Base-by-base conservation (phyloP, 1,140 invertebrate genomes). In the Periplaneta americana region DNA sequence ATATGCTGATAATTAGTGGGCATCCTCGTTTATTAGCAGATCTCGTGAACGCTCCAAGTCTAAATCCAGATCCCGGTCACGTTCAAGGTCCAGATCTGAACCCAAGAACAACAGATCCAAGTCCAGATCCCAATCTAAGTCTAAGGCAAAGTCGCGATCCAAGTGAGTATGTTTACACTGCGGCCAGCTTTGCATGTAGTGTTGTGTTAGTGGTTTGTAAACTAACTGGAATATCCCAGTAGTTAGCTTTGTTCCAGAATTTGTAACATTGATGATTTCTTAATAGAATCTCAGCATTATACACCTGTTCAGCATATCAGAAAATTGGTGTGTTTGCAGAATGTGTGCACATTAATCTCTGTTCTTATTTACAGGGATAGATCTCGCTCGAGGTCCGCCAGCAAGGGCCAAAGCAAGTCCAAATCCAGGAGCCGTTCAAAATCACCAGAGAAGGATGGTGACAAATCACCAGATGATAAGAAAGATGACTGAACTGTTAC, bases 11-110 rank as follows among this genome's bases (percentile, higher is more conserved):
- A 66, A 66, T 66, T 66, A n/a, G n/a, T 66, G 48, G 48, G 48
- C 48, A n/a, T 79, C 82, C 33, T 75, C 87, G 86, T 87, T 86
- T 87, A 87, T 88, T 88, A 88, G 78, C 86, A 92, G 91, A 88
- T 93, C 91, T 83, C 89, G 88, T 84, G 91, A 91, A 84, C 88
- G 90, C 81, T 91, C 90, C 84, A 90, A 89, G 86, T 91, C 90
- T 81, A 88, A 88, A 85, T 90, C 90, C 83, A 89, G 90, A 84
- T 91, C 89, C 85, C 90, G 89, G 85, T 91, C 91, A 83, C 89
- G 91, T 87, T 91, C 91, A 85, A 89, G 89, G 84, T 91, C 91
- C 84, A 89, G 88, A 84, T 80, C 82, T 35, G 37, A 75, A 35
- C 37, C 35, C 8, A 82, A 89, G 85, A 89, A 91, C 83, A 89